A percentile compares a stretch with the other conserved stretches of the same genome.
Evolutionary conservation across 2,113 vertebrate genomes (phyloP).

Genomic region (Mirza zaza): DNA sequence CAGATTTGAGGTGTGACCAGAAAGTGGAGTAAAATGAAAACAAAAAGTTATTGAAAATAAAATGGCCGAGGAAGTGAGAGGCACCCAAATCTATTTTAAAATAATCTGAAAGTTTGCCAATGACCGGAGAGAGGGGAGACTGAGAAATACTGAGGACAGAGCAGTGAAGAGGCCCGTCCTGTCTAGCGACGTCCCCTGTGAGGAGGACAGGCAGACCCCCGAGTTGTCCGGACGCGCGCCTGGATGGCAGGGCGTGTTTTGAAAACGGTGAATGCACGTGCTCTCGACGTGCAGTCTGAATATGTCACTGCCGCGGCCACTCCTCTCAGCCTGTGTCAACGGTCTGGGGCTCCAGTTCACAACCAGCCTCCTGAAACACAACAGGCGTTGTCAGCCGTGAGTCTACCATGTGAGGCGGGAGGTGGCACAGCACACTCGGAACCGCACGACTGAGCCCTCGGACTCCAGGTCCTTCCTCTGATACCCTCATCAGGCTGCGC

Average conservation of each 20-base stretch:
- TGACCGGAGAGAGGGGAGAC: background rate
- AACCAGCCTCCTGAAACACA: background rate
- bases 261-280: accelerated
- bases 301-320: accelerated
- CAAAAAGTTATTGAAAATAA: background rate
- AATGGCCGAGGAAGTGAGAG: background rate
- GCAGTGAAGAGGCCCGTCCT: background rate
- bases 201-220: background rate
- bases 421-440: accelerated
- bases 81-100: background rate
- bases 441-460: no score
- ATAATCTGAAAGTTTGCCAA: background rate
- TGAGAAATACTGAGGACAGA: background rate
- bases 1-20: background rate
- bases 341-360: background rate
- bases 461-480: no score
- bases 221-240: background rate
- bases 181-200: no score
- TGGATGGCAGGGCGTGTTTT: background rate
- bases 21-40: background rate
- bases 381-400: background rate
- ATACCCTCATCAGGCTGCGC: background rate
- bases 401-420: accelerated
- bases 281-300: background rate
- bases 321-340: background rate